Conservation (phyloP, 2,797 vertebrate species). For the Hypotaenidia philippensis region DNA sequence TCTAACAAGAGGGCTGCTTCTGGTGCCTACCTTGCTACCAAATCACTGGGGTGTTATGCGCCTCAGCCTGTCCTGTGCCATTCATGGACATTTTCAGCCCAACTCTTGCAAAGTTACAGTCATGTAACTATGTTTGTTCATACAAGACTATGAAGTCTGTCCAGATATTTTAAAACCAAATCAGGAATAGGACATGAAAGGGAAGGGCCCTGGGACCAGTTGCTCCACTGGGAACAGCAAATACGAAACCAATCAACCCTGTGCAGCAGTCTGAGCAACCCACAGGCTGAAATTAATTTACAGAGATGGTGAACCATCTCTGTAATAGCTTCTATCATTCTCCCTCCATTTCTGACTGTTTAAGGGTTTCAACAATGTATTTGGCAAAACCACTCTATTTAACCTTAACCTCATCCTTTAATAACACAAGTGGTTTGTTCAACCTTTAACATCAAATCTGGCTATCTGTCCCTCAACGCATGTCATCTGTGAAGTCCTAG, state of each 20-base stretch:
- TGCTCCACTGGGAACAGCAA: background rate
- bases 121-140: background rate
- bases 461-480: background rate
- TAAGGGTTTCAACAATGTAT: conserved; percentile 5
- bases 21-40: background rate
- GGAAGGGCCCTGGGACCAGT: background rate
- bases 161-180: background rate
- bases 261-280: background rate
- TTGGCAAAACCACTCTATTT: background rate
- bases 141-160: background rate
- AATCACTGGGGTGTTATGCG: background rate
- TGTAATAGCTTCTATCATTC: background rate
- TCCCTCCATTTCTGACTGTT: background rate
- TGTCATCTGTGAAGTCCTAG: background rate
- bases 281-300: background rate
- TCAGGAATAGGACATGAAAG: background rate
- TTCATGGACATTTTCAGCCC: background rate
- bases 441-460: conserved; percentile 16
- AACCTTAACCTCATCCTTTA: conserved; percentile 12
- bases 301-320: background rate
- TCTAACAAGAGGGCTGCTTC: background rate
- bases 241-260: background rate
- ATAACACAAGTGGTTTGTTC: conserved; percentile 1
- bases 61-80: background rate
- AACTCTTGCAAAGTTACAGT: background rate